Percentiles rank a stretch among this genome's conserved stretches.
Evolutionary conservation across 2,113 vertebrate genomes (phyloP).

Genomic region (Martes martes): DNA sequence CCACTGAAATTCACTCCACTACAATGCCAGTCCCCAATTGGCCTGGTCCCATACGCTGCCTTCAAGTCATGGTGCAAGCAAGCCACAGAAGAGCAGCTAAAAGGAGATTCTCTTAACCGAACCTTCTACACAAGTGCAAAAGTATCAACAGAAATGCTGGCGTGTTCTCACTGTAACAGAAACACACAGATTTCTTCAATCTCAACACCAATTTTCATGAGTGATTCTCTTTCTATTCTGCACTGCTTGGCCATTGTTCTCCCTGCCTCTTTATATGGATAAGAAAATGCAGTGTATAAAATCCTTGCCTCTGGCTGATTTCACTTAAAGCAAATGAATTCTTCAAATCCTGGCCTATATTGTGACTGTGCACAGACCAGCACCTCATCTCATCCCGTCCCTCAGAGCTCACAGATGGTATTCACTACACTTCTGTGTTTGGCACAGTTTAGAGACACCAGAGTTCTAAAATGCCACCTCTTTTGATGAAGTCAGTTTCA

Average conservation of each 20-base stretch:
- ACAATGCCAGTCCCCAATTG: neutral
- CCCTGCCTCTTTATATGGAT: neutral
- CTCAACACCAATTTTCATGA: neutral
- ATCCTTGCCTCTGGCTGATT: neutral
- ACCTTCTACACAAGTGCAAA: neutral
- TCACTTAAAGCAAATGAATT: neutral
- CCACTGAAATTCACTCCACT: neutral
- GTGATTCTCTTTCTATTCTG: neutral
- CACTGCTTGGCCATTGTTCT: neutral
- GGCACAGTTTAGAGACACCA: neutral
- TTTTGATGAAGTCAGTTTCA: neutral
- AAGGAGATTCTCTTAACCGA: neutral
- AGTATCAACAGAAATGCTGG: neutral
- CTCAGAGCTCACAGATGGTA: neutral
- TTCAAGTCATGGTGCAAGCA: neutral
- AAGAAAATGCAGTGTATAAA: neutral
- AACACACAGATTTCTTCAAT: neutral
- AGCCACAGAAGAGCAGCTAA: neutral
- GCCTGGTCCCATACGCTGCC: neutral
- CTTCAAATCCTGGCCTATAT: neutral
- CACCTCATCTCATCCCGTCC: neutral
- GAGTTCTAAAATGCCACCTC: neutral
- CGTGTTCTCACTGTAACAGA: neutral
- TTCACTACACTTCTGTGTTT: neutral
- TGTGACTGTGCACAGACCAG: neutral